Base-by-base conservation (phyloP, 2,113 vertebrate genomes). In the Protomyctophum bolini region DNA sequence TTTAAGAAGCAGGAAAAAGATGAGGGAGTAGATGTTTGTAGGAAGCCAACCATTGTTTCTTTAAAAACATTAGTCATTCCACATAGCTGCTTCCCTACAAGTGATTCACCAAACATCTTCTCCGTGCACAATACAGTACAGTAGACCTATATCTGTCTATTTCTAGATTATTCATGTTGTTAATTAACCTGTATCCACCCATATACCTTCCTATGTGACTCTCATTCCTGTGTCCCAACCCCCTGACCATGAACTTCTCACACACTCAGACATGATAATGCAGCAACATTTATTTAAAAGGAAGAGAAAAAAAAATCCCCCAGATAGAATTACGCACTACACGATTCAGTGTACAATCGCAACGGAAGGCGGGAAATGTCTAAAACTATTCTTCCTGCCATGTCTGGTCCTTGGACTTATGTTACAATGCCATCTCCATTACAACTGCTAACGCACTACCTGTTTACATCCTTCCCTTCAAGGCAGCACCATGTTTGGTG, bases 401-500 rank as follows among this genome's bases (percentile, higher is more conserved):
- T 74, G 69, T 81, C 75, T 77, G 10, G 66, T 57, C 33, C 6
- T 15, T 46, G 41, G 56, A 8, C 60, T 50, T 69, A 6, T 29
- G 56, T 60, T 68, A 79, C 77, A 84, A 76, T 70, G 77, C 56
- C 81, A 73, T 69, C 76, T 82, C 66, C 66, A 72, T 79, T 74
- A 70, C 28, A 15, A 55, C 66, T 10, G 69, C 72, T 80, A 75
- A 63, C 70, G 80, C 78, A 80, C 74, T 83, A 70, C 85, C 75
- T 89, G 90, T 87, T 91, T 83, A 89, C 87, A 71, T 80, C 80
- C 69, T 73, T 67, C 61, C 58, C 72, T 73, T 67, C 75, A 64
- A 70, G 62, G 49, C 10, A 45, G 61, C 66, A 52, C 81, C 41
- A 14, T 72, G 33, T 61, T 80, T 63, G 62, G 60, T 70, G 61